Conservation (phyloP, 92 coral and sea anemone species). For the Heliopora coerulea region DNA sequence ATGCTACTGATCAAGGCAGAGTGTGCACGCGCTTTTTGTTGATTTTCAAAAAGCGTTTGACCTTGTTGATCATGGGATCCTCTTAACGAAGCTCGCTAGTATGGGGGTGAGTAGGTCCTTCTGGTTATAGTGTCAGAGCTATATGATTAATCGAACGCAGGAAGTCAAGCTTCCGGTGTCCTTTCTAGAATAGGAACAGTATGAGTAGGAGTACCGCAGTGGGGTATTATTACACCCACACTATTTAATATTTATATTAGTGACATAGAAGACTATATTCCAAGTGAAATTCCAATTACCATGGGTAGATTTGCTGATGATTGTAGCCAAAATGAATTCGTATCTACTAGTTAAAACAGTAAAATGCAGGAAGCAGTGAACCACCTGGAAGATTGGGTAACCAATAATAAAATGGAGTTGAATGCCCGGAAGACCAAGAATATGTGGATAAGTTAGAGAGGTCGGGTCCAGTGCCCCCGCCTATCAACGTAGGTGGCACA, state of each 20-base stretch:
- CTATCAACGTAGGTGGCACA: too few species aligned
- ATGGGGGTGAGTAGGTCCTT: slow-evolving; percentile 35
- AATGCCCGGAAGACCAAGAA: slow-evolving; percentile 31
- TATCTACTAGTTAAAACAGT: slow-evolving; percentile 27
- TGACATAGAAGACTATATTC: slow-evolving; percentile 16
- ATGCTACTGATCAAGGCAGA: slow-evolving; percentile 40
- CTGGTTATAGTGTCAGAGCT: slow-evolving; percentile 42
- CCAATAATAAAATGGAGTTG: slow-evolving; percentile 37
- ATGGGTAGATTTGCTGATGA: slow-evolving; percentile 55
- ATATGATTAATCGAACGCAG: slow-evolving; percentile 9
- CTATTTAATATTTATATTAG: slow-evolving; percentile 23
- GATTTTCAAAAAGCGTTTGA: slow-evolving; percentile 52
- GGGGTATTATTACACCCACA: slow-evolving; percentile 36
- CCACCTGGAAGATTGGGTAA: slow-evolving; percentile 28
- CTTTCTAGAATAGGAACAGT: slow-evolving; percentile 24
- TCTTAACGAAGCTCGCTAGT: slow-evolving; percentile 19
- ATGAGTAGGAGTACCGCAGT: slow-evolving; percentile 46
- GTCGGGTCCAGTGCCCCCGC: slow-evolving; percentile 9
- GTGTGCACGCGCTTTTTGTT: slow-evolving; percentile 32
- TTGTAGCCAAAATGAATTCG: slow-evolving; percentile 51
- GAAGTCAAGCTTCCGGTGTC: slow-evolving; percentile 29
- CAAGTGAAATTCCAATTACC: slow-evolving; percentile 5
- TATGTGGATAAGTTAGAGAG: slow-evolving; percentile 46
- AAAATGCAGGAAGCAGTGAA: slow-evolving; percentile 46
- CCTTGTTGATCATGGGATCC: background rate